Evolutionary conservation across 2,888 invertebrate species (phyloP), one percentile per base, ranked within the genome.

Genomic region (Temnothorax ravouxi): DNA sequence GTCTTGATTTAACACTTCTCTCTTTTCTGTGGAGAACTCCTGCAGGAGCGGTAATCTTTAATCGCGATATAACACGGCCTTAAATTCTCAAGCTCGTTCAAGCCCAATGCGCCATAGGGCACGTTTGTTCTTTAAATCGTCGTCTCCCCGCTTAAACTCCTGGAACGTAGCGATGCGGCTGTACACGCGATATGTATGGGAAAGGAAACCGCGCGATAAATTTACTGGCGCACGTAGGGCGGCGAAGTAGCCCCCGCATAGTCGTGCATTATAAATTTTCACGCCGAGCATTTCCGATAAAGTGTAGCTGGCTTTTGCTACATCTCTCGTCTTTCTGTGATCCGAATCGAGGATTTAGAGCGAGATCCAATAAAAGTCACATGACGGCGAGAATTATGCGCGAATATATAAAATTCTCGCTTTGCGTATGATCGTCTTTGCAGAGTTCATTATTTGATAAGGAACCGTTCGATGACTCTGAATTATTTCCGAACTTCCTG

Each of bases 121-220:
- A 76, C 75, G 69, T 84, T 84, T 83, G 50, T 66, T 76, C 82
- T 71, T 83, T 83, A 83, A 84, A 84, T 84, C 84, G 83, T 61
- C 62, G 75, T 75, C 62, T 38, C 29, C 18, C 38, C 75, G 62
- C 21, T 83, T 83, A 47, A 82, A 84, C 62, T 76, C 6, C 13
- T 18, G 18, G 47, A 72, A 67, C 50, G 44, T 21, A 54, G 41
- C 66, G 54, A 62, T 18, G 79, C 34, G 44, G 44, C 34, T 34
- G 29, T 29, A 79, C 54, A 52, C 25, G 66, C 52, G 47, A 67
- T 61, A 83, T 54, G 18, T 29, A 67, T 21, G 62, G n/a, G n/a
- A 18, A 47, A 71, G 21, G 25, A 13, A 25, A 44, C n/a, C n/a
- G 25, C 38, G 29, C 38, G n/a, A 77, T 67, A 83, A 66, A 77